These are phyloP conservation scores for Meghimatium bilineatum DNA, from an alignment of 2,888 invertebrate species.

Conservation along the genomic window DNA sequence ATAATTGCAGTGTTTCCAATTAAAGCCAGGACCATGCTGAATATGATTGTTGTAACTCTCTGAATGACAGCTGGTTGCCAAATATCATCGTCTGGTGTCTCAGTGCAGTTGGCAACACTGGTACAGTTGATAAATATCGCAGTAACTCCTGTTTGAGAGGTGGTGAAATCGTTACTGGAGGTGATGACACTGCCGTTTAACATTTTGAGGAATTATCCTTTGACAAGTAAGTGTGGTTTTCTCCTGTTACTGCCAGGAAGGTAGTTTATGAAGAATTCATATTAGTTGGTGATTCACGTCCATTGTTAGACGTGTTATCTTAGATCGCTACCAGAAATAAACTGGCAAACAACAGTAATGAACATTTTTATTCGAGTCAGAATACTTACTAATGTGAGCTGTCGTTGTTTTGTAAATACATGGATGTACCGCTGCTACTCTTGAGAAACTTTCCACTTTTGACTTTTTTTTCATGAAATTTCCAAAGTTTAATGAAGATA, in stretches of 20 bases:
- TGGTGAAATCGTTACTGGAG: not conserved
- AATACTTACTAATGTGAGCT: no score
- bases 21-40: constrained; percentile 76
- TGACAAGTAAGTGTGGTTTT: no score
- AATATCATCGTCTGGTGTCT: constrained; percentile 51
- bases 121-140: not conserved
- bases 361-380: no score
- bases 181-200: not conserved
- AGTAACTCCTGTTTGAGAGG: not conserved
- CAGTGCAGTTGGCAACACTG: not conserved
- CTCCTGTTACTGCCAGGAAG: not conserved
- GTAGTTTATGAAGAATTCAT: not conserved
- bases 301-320: not conserved
- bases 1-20: constrained; percentile 77
- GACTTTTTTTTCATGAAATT: no score
- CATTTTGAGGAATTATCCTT: not conserved
- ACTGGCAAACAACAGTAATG: no score
- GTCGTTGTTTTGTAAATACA: not conserved
- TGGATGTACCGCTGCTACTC: not conserved
- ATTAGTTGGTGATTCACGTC: not conserved
- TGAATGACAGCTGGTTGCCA: constrained; percentile 78
- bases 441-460: not conserved
- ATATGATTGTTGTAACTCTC: constrained; percentile 74
- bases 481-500: no score
- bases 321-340: not conserved